Evolutionary conservation across 2,797 vertebrate genomes (phyloP).

Genomic region (Enteromius anoplus): DNA sequence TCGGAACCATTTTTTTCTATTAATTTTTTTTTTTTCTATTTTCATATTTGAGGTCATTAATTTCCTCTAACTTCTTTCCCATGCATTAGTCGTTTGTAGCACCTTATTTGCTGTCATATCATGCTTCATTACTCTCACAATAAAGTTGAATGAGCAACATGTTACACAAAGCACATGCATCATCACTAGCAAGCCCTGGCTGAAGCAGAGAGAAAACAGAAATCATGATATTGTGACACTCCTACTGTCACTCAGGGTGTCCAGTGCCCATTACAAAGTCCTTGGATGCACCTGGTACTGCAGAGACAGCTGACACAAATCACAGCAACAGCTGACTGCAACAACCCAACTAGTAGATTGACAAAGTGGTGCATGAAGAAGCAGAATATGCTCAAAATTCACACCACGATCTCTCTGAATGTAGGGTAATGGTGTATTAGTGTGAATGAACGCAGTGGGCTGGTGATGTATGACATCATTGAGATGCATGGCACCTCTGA

Average conservation of each 20-base stretch:
- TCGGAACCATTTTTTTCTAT: background rate
- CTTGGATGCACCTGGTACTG: constrained; percentile 32
- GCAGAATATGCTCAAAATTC: background rate
- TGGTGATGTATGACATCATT: background rate
- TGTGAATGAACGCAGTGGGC: background rate
- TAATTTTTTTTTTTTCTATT: background rate
- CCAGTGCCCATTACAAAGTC: constrained; percentile 10
- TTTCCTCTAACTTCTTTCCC: background rate
- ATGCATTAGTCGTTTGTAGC: background rate
- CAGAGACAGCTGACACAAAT: constrained; percentile 46
- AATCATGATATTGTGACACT: background rate
- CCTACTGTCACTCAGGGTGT: constrained; percentile 19
- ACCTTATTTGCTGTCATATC: background rate
- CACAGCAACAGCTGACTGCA: constrained; percentile 45
- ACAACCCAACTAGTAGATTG: background rate
- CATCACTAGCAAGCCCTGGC: background rate
- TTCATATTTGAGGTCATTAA: background rate
- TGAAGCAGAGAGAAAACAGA: background rate
- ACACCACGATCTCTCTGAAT: background rate
- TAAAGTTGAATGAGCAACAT: background rate
- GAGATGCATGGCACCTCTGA: constrained; percentile 9
- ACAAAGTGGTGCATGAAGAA: background rate
- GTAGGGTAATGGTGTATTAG: background rate
- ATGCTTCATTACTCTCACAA: background rate
- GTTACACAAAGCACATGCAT: background rate